These are phyloP conservation scores for Andrena chrysosceles DNA, from an alignment of 2,888 invertebrate species.

Conservation along the genomic window DNA sequence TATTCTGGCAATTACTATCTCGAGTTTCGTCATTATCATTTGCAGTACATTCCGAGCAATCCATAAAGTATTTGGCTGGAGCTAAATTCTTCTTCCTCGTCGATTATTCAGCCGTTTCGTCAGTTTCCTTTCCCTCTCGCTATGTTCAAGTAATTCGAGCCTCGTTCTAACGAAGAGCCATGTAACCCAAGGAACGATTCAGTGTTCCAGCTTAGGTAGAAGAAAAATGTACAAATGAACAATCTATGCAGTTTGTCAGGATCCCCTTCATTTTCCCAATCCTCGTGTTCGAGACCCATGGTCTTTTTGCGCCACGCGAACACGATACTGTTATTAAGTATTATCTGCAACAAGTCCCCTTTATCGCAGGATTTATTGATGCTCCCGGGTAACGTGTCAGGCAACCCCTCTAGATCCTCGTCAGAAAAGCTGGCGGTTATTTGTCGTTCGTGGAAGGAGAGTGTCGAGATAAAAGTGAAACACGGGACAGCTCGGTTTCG, in stretches of 20 bases:
- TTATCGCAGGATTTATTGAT: constrained; percentile 40
- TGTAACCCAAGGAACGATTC: background rate
- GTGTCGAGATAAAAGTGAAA: constrained; percentile 47
- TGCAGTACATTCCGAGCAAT: constrained; percentile 8
- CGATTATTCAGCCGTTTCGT: constrained; percentile 6
- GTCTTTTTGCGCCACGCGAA: background rate
- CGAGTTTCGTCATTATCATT: constrained; percentile 12
- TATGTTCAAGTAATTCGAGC: background rate
- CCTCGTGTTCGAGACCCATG: background rate
- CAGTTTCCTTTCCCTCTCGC: constrained; percentile 1
- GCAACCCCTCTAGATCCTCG: constrained; percentile 12
- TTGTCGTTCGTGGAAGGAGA: constrained; percentile 26
- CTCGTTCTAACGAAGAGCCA: background rate
- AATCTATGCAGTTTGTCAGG: too few relatives aligned
- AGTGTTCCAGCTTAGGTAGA: background rate
- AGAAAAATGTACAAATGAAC: too few relatives aligned
- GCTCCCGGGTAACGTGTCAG: background rate
- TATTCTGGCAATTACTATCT: constrained; percentile 8
- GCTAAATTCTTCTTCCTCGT: constrained; percentile 17
- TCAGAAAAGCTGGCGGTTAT: background rate
- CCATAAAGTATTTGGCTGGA: background rate
- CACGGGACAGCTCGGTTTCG: background rate
- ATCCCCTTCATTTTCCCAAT: background rate
- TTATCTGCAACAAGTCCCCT: constrained; percentile 30
- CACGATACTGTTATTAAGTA: constrained; percentile 13